Percentiles rank a stretch among this genome's conserved stretches.
Conservation (phyloP, 2,113 vertebrate genomes). For the Enhydra lutris region DNA sequence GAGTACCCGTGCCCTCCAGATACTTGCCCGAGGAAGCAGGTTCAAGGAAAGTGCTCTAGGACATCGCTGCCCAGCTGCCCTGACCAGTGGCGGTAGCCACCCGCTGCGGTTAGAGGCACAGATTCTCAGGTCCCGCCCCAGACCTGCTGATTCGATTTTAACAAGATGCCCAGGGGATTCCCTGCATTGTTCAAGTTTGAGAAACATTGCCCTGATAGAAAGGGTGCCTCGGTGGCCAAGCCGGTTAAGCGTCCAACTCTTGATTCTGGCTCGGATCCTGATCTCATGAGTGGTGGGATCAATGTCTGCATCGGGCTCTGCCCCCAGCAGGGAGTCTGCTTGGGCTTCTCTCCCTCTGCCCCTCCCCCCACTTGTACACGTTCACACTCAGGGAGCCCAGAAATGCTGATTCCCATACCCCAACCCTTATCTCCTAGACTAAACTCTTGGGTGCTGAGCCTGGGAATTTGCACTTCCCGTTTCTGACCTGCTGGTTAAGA, state of each 20-base stretch:
- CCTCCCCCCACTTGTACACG: background rate
- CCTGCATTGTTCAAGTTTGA: fast-evolving
- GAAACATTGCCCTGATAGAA: fast-evolving
- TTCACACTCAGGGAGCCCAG: no score
- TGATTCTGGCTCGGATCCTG: background rate
- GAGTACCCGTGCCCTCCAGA: fast-evolving
- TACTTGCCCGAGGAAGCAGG: fast-evolving
- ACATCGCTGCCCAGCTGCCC: fast-evolving
- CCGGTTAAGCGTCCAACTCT: background rate
- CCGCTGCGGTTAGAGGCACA: no score
- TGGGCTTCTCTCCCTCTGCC: background rate
- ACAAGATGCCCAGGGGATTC: background rate
- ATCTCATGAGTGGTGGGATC: background rate
- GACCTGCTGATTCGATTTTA: fast-evolving
- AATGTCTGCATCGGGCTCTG: background rate
- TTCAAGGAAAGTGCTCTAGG: background rate
- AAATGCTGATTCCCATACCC: background rate
- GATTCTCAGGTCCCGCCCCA: background rate
- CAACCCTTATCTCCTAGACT: fast-evolving
- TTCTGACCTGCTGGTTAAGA: background rate
- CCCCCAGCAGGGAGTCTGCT: background rate
- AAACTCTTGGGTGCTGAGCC: fast-evolving
- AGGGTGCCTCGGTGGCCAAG: background rate
- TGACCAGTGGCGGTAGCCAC: fast-evolving
- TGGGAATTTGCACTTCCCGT: background rate